Evolutionary conservation across 2,113 vertebrate species (phyloP), one percentile per base, ranked within the genome.

Genomic region (Tautogolabrus adspersus): DNA sequence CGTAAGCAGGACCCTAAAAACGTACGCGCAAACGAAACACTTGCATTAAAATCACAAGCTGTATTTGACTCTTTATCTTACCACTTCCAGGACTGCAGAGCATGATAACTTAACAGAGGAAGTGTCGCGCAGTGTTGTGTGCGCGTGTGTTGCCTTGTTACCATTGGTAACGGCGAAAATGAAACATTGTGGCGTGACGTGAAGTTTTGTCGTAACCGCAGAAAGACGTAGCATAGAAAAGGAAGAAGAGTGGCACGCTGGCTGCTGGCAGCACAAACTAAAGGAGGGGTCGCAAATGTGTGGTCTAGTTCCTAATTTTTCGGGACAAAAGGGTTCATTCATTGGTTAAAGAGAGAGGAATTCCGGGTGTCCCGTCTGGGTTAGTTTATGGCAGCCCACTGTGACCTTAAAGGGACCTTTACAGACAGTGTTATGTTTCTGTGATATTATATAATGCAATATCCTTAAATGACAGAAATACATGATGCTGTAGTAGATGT

Each of bases 71-170:
- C 51, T 30, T 72, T 38, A 65, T 68, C 89, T 90, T 72, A 87
- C 83, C 88, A 1, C 69, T 42, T 2, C 5, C 21, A 40, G 65
- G 51, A 0, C 19, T 3, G 77, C 57, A 65, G 59, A 10, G 57
- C 76, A 23, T 62, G 47, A 56, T 15, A 55, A 73, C 61, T 60
- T 63, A 8, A 23, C 44, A 30, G 38, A 77, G 79, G 89, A 87
- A 87, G 87, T 80, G 52, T 6, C 47, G 68, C 19, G 1, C 8
- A 7, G 15, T 49, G 12, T 34, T 12, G 52, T 74, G 70, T 75
- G 44, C 9, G 23, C 15, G 42, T 75, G 67, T 90, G 93, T 93
- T 93, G 75, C 84, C 54, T 57, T 21, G 94, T 94, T 94, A 91
- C 90, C 82, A 85, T 5, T 83, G 85, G 93, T 66, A 83, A 94